Base-by-base conservation (phyloP, 2,797 vertebrate genomes). In the Leontocebus nigricollis region DNA sequence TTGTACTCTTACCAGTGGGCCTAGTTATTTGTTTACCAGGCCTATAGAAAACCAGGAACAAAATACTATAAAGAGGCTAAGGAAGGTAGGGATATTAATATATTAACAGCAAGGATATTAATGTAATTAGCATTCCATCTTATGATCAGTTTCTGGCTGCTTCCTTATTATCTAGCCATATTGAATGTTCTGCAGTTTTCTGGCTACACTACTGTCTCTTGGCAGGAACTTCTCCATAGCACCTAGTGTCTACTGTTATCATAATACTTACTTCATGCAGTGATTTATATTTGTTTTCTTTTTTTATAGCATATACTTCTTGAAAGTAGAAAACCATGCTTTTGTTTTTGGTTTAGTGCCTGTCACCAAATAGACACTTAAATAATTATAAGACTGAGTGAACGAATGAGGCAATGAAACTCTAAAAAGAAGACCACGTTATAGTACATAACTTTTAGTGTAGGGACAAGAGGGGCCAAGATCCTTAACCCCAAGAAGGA, bases 151-250 rank as follows among this genome's bases (percentile, higher is more conserved):
- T 33, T 94, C 9, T 91, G 64, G n/a, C 50, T 89, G 12, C 64
- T 87, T 94, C 70, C 22, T 70, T 57, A 76, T 64, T 57, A 30
- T 84, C 26, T 50, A 88, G 41, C 46, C 61, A 87, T 19, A n/a
- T 55, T 95, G 55, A 86, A 94, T 52, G 46, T 88, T 95, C 48
- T 85, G 14, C 33, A 67, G 19, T 81, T 96, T 96, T 36, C 55
- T 94, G 46, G 76, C 36, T 82, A 81, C 1, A 48, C 26, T 77
- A 10, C n/a, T 77, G 6, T 90, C 24, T 76, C 26, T 81, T 90
- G 30, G 59, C 44, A 90, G 0, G 76, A 94, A 72, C 9, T 20
- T 85, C 12, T 87, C 7, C 50, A 20, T 55, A 84, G 82, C 44
- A 92, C 19, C 57, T 14, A 33, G 4, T 55, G 15, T 57, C 82